Conservation (phyloP, 2,797 vertebrate genomes). For the Calcarius lapponicus region DNA sequence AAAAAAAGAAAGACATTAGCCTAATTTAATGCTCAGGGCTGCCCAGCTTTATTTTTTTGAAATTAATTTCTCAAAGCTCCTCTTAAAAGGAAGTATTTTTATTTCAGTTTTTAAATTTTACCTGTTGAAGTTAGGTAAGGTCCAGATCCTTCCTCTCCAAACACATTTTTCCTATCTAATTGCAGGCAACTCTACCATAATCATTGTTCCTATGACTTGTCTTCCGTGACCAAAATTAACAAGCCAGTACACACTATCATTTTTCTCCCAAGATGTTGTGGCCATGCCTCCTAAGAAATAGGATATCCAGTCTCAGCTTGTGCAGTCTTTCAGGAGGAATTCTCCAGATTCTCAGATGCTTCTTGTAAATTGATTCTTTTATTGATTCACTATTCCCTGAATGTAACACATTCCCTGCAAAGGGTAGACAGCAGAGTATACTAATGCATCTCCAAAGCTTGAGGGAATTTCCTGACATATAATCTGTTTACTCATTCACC, state of each 20-base stretch:
- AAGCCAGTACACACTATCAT: background rate
- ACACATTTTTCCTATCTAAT: background rate
- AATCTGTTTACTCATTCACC: background rate
- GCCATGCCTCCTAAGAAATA: background rate
- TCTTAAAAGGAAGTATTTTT: background rate
- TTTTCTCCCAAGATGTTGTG: background rate
- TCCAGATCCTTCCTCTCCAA: background rate
- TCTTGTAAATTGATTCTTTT: slow-evolving; percentile 24
- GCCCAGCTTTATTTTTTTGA: background rate
- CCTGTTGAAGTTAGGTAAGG: background rate
- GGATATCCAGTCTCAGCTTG: background rate
- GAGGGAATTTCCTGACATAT: background rate
- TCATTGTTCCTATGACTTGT: background rate
- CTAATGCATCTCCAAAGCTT: background rate
- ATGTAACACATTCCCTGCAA: background rate
- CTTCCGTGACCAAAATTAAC: background rate
- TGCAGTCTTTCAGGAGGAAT: background rate
- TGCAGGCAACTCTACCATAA: background rate
- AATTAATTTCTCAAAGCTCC: background rate
- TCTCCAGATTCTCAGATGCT: background rate
- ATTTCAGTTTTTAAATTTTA: background rate
- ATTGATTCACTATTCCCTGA: background rate
- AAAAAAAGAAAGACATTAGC: background rate
- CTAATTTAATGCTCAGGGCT: background rate
- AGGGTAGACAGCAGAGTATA: background rate